A percentile compares a stretch with the other conserved stretches of the same genome.
These are phyloP conservation scores for Catostylus mosaicus DNA, from an alignment of 30 jellyfish, hydroid and myxozoan genomes.

Conservation along the genomic window DNA sequence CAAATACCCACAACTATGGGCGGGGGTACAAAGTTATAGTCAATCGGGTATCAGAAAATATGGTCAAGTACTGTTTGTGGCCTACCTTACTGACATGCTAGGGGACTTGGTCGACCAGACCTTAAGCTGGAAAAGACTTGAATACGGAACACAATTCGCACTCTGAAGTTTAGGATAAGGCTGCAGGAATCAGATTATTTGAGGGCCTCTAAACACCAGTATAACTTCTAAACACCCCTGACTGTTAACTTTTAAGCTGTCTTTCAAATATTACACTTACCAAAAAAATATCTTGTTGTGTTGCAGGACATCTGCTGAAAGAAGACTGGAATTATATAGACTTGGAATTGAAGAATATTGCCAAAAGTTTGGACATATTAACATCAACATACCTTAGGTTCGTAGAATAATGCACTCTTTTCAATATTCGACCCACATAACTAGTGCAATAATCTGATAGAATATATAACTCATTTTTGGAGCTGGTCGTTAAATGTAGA, in stretches of 20 bases:
- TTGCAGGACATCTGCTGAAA: conserved; percentile 81
- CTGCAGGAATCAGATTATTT: not conserved
- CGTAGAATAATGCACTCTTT: not conserved
- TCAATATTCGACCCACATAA: not conserved
- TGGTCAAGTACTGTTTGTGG: too few relatives aligned
- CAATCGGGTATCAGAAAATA: too few relatives aligned
- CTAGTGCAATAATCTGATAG: not conserved
- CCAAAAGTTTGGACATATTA: conserved; percentile 77
- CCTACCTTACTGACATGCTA: too few relatives aligned
- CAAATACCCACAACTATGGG: too few relatives aligned
- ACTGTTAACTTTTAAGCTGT: not conserved
- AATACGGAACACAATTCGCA: not conserved
- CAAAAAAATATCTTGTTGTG: not conserved
- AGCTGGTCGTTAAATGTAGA: not conserved
- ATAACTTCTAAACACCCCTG: not conserved
- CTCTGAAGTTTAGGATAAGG: not conserved
- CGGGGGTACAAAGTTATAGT: too few relatives aligned
- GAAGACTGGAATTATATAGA: conserved; percentile 75
- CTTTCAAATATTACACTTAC: not conserved
- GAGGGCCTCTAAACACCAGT: not conserved
- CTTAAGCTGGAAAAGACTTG: too few relatives aligned
- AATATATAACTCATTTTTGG: not conserved
- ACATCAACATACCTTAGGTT: conserved; percentile 47
- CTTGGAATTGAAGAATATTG: conserved; percentile 90
- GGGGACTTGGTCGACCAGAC: too few relatives aligned